A percentile compares a stretch with the other conserved stretches of the same genome.
Evolutionary conservation across 2,113 vertebrate species (phyloP).

Genomic region (Macrotus californicus): DNA sequence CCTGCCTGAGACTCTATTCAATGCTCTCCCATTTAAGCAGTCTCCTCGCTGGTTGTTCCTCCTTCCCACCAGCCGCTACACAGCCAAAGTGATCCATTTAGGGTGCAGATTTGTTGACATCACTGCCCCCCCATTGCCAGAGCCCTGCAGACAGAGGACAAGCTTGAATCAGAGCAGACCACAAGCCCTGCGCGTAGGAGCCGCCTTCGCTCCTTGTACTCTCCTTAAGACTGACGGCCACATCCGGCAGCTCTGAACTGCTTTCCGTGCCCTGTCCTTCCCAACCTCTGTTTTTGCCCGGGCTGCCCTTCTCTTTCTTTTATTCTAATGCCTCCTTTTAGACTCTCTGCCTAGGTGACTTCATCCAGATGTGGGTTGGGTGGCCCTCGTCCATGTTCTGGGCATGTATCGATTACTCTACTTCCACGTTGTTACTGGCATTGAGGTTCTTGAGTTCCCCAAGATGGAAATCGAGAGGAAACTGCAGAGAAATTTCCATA

Average conservation of each 20-base stretch:
- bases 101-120: not conserved
- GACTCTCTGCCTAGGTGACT: not conserved
- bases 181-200: fast-evolving
- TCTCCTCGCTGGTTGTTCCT: not conserved
- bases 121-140: fast-evolving
- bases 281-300: not conserved
- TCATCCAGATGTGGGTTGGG: not conserved
- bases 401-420: not conserved
- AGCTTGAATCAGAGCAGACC: not conserved
- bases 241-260: too few species aligned
- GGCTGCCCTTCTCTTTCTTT: not conserved
- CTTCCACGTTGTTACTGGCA: not conserved
- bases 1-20: not conserved
- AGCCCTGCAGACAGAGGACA: not conserved
- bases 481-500: not conserved
- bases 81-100: not conserved
- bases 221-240: not conserved
- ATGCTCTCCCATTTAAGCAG: not conserved
- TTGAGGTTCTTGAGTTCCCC: not conserved
- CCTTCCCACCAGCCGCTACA: not conserved
- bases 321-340: not conserved
- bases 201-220: not conserved
- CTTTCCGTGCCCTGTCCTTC: too few species aligned
- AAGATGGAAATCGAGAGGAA: not conserved
- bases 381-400: not conserved